Evolutionary conservation across 2,797 vertebrate species (phyloP), one percentile per base, ranked within the genome.

Genomic region (Mus spretus): DNA sequence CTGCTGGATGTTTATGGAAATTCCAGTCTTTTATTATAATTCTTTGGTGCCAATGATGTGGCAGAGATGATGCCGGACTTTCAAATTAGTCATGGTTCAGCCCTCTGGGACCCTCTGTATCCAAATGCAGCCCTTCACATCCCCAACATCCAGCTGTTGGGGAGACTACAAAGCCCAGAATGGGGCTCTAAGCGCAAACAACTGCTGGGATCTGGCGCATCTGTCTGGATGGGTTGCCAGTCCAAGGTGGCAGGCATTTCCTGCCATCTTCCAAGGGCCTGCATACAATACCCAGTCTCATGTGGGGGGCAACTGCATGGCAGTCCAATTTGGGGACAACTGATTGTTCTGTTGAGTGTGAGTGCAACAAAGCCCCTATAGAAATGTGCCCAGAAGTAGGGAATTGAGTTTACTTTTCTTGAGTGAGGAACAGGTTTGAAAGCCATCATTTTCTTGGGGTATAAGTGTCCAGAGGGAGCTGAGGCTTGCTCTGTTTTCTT

Each of bases 1-100:
- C 87, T 84, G 93, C 93, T 95, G 92, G 89, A 92, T 91, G 44
- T 87, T 92, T 90, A 86, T 83, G 95, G 94, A 96, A 97, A 97
- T 97, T 92, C 90, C 57, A 53, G 67, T 96, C 92, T 90, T 95
- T 94, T 77, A 95, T 93, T 97, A 95, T 97, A 37, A 96, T 96
- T 95, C 87, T 95, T 95, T 74, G 94, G 93, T 96, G 85, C 89
- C 93, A 85, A 77, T 14, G 44, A 91, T 14, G 34, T 96, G 95
- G 92, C 5, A 19, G 94, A 72, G 82, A 75, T 3, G 19, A 59
- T 0, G 28, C 91, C 8, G 61, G 91, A 93, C 91, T 94, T 93
- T 93, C 50, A 17, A 86, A 96, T 97, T 96, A 94, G 96, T 95
- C 95, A 96, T 26, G 75, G 91, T 80, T 67, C 86, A 75, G 85